Base-by-base conservation (phyloP, 2,797 vertebrate species). In the Aldrovandia affinis region DNA sequence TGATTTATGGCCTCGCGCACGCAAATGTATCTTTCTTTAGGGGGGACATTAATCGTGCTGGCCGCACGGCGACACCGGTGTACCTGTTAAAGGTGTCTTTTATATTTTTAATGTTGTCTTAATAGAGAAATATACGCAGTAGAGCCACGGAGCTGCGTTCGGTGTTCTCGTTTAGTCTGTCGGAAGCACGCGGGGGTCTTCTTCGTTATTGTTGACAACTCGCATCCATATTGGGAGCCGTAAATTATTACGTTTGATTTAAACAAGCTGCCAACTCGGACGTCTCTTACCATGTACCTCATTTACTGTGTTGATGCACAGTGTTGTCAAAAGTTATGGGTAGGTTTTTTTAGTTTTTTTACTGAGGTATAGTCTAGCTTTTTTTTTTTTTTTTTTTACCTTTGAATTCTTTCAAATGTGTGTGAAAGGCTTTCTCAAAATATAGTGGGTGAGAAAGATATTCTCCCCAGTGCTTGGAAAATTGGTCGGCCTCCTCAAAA, bases 401-500 rank as follows among this genome's bases (percentile, higher is more conserved):
- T 50, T 6, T 5, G 47, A 50, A 50, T 50, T 50, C 47, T 77
- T 22, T n/a, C 1, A 39, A 52, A 80, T 2, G 10, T 57, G 18
- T 81, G 6, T 54, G 79, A 82, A 86, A 78, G 91, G 86, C 93
- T 93, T 91, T 93, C 94, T 95, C 94, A 94, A 92, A 87, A 94
- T 94, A 94, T 91, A 90, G 92, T 93, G 93, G 94, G 93, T 93
- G 92, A 92, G 93, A 77, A 83, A 68, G 95, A 96, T 96, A 95
- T 54, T 87, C 86, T 88, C 89, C 84, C 39, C 59, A 63, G 89
- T 90, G 79, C 86, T 92, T 89, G 87, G 89, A 93, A 94, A 87
- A 94, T 63, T 30, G 61, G n/a, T 70, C 33, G 18, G 30, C 33
- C 14, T 73, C 18, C 33, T 75, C 91, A 89, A 90, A 87, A 84